These are phyloP conservation scores for Plemyria rubiginata DNA, from an alignment of 2,888 invertebrate species.

Conservation along the genomic window DNA sequence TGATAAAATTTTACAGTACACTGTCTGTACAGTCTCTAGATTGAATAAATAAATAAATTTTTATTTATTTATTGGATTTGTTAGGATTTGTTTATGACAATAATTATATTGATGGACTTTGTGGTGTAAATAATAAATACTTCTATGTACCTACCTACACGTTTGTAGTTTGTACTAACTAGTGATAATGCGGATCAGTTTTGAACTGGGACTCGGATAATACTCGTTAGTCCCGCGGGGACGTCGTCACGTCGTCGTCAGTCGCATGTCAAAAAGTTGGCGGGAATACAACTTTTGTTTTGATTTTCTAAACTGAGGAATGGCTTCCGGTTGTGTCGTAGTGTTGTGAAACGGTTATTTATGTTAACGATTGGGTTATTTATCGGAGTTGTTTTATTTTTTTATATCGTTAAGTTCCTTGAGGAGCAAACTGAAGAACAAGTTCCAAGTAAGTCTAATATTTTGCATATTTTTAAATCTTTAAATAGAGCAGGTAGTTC, in stretches of 20 bases:
- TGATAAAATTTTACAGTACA: conserved; percentile 28
- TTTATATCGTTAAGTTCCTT: conserved; percentile 58
- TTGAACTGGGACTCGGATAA: conserved; percentile 16
- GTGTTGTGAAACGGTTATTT: conserved; percentile 70
- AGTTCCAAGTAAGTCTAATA: conserved; percentile 50
- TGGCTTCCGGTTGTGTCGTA: conserved; percentile 65
- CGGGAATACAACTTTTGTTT: conserved; percentile 60
- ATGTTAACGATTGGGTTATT: conserved; percentile 69
- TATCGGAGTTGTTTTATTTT: conserved; percentile 58
- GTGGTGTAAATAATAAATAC: conserved; percentile 28
- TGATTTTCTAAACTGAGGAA: conserved; percentile 39
- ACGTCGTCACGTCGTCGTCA: too few relatives aligned
- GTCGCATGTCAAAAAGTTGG: conserved; percentile 60
- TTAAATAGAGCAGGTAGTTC: background rate
- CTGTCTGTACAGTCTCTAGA: too few relatives aligned
- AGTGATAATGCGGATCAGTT: conserved; percentile 10
- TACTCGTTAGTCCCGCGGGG: conserved; percentile 46
- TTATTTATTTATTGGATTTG: too few relatives aligned
- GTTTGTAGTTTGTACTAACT: too few relatives aligned
- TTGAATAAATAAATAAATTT: too few relatives aligned
- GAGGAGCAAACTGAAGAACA: conserved; percentile 39
- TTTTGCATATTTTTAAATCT: background rate
- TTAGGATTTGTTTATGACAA: conserved; percentile 26
- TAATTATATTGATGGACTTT: conserved; percentile 19
- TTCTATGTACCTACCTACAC: conserved; percentile 10